Evolutionary conservation across 2,888 invertebrate species (phyloP), one percentile per base, ranked within the genome.

Genomic region (Anagyrus pseudococci): DNA sequence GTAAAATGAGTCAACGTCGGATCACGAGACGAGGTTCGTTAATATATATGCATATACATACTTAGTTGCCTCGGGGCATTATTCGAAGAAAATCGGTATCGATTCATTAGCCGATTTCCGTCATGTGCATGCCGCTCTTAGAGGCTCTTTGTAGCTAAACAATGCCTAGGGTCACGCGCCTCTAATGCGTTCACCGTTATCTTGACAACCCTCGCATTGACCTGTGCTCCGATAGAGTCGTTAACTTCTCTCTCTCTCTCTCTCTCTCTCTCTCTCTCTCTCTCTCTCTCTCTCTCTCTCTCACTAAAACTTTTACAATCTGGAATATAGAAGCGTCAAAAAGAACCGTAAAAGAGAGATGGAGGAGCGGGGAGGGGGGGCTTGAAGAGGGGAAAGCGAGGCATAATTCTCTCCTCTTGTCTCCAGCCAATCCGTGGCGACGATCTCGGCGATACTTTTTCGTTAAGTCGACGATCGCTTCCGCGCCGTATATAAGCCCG

Each of bases 141-240:
- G n/a, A n/a, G n/a, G n/a, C n/a, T n/a, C n/a, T n/a, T n/a, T n/a
- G n/a, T n/a, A n/a, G n/a, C n/a, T n/a, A n/a, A n/a, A n/a, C n/a
- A n/a, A n/a, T n/a, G n/a, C n/a, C n/a, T n/a, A n/a, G n/a, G n/a
- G 43, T n/a, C 29, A 29, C 29, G 15, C 15, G 44, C 7, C 29
- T 54, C 54, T 43, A 2, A 23, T 8, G 15, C 23, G n/a, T 58
- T 55, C n/a, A n/a, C n/a, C n/a, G n/a, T 44, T 44, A 56, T 64
- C 59, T 33, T 25, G 59, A 20, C 59, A 52, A 59, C 52, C 59
- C 64, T 59, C 64, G 59, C 64, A 37, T 50, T 64, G 64, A 64
- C 59, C 64, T 64, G 56, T 29, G 54, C 37, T 33, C 33, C 17
- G 29, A 6, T n/a, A 29, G 25, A 8, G 13, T 22, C 23, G 6